Conservation (phyloP, 1,140 invertebrate genomes). For the Gonatopus flavifemur region DNA sequence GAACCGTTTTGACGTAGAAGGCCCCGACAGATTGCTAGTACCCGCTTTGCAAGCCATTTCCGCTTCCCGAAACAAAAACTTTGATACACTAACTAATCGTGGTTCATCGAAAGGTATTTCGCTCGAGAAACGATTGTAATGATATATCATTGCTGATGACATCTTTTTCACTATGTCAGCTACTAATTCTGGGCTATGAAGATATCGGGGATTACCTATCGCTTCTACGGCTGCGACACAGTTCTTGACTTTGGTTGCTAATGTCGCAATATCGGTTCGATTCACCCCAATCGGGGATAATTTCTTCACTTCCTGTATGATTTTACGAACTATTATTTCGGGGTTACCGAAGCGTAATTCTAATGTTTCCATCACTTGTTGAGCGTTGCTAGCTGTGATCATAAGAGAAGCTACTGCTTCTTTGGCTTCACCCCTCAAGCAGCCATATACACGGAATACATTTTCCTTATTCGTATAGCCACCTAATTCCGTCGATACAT, state of each 20-base stretch:
- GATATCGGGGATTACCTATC: background rate
- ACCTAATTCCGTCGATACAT: background rate
- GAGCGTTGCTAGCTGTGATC: background rate
- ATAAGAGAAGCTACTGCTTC: conserved; percentile 4
- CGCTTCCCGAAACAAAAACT: too few relatives aligned
- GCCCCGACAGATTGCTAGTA: too few relatives aligned
- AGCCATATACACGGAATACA: background rate
- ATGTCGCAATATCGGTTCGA: background rate
- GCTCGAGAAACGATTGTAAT: too few relatives aligned
- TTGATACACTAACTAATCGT: too few relatives aligned
- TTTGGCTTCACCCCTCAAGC: background rate
- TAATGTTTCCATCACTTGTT: background rate
- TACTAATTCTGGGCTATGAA: background rate
- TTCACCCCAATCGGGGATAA: background rate
- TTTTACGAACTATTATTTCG: background rate
- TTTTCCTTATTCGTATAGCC: conserved; percentile 3
- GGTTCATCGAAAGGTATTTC: too few relatives aligned
- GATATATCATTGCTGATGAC: too few relatives aligned
- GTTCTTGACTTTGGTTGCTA: conserved; percentile 3
- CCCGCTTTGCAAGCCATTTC: too few relatives aligned
- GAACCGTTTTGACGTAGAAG: too few relatives aligned
- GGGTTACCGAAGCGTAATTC: conserved; percentile 8
- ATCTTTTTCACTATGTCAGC: too few relatives aligned
- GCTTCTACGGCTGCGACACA: background rate
- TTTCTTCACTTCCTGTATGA: background rate